Evolutionary conservation across 1,140 invertebrate genomes (phyloP).

Genomic region (Odontomachus brunneus): DNA sequence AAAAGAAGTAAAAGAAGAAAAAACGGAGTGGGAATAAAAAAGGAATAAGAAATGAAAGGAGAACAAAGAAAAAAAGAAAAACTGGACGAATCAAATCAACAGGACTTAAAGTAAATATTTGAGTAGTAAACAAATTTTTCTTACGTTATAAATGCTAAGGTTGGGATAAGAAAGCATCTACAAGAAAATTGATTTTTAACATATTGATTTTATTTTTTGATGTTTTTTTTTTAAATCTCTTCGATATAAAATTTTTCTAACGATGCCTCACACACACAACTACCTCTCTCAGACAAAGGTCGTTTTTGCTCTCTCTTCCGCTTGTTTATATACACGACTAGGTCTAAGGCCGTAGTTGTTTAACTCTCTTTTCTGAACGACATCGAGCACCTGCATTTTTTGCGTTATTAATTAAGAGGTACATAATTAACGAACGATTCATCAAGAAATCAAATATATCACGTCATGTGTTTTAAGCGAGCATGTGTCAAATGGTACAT

Average conservation of each 20-base stretch:
- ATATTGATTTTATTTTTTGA: slow-evolving; percentile 85
- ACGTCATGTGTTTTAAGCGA: background rate
- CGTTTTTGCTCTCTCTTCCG: slow-evolving; percentile 78
- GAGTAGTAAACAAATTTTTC: too few relatives aligned
- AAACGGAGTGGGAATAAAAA: background rate
- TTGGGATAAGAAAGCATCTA: background rate
- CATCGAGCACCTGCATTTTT: slow-evolving; percentile 24
- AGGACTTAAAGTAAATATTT: too few relatives aligned
- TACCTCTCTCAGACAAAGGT: slow-evolving; percentile 82
- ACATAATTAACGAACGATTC: slow-evolving; percentile 23
- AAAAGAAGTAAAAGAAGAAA: background rate
- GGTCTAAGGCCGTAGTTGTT: slow-evolving; percentile 84
- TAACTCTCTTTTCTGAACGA: slow-evolving; percentile 64
- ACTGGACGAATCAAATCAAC: too few relatives aligned
- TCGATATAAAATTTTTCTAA: slow-evolving; percentile 86
- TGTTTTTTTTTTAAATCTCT: slow-evolving; percentile 84
- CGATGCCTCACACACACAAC: slow-evolving; percentile 83
- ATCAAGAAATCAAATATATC: background rate
- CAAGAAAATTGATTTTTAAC: slow-evolving; percentile 79
- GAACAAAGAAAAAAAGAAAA: too few relatives aligned
- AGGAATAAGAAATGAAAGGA: background rate
- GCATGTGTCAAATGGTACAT: too few relatives aligned
- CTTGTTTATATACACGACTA: slow-evolving; percentile 84
- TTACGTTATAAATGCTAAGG: too few relatives aligned
- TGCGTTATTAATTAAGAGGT: slow-evolving; percentile 20